Base-by-base conservation (phyloP, 2,888 invertebrate genomes). In the Allacma fusca region DNA sequence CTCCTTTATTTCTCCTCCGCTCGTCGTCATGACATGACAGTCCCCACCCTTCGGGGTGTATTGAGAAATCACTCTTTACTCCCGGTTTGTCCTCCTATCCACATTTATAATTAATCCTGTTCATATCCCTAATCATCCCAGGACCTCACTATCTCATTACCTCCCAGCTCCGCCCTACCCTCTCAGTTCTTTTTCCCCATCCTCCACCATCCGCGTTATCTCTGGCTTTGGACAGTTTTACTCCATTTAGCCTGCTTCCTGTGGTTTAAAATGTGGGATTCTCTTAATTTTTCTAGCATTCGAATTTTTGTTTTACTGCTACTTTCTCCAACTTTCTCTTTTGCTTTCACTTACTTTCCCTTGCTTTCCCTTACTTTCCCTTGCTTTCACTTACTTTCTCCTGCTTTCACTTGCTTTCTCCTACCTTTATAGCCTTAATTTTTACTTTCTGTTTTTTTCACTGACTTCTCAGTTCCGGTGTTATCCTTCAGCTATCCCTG, bases 21-120 rank as follows among this genome's bases (percentile, higher is more conserved):
- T n/a, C 62, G 23, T 62, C 73, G 79, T 76, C 76, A 76, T 74
- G 76, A 75, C 78, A 78, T 75, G 78, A 78, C 78, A 78, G 64
- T 29, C 77, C 72, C 77, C 59, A 71, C 34, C 72, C 72, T 71
- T 40, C 68, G 34, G 67, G 28, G 34, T 67, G 34, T 67, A 23
- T 19, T 68, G 68, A 68, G 40, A 40, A 68, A 68, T 40, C 68
- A 29, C 68, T 34, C 40, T 62, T 23, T 62, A 23, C 13, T 40
- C 68, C 13, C 23, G 5, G 34, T 34, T 34, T 34, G 34, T 68
- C 23, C 40, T 68, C 68, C 68, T 43, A 1, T 40, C 68, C 40
- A 29, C 68, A 34, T 40, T 34, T 40, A 68, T 68, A 68, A 68
- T 68, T 57, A 62, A 72, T 72, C 72, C 62, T n/a, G 34, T 62